A percentile compares a stretch with the other conserved stretches of the same genome.
Conservation (phyloP, 2,113 vertebrate genomes). For the Arenaria interpres region DNA sequence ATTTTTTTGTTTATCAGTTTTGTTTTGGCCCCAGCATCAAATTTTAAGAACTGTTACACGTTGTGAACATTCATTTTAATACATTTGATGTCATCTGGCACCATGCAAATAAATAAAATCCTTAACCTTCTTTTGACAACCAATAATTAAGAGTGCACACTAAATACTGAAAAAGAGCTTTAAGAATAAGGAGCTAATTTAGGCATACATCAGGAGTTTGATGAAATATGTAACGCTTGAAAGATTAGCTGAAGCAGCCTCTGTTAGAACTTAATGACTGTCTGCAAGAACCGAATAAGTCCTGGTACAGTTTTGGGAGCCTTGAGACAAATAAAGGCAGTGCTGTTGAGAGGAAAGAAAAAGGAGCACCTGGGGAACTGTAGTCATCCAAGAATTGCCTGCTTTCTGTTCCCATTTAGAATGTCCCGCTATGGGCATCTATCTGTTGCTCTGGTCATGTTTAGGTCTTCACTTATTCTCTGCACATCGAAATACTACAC, state of each 20-base stretch:
- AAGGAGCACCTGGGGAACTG: not conserved
- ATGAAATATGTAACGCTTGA: not conserved
- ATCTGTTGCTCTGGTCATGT: not conserved
- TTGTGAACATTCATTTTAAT: conserved; percentile 20
- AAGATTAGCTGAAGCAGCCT: not conserved
- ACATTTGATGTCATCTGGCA: not conserved
- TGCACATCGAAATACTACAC: not conserved
- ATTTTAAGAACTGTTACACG: conserved; percentile 6
- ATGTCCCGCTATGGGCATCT: not conserved
- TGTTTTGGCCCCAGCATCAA: conserved; percentile 22
- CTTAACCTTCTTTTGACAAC: conserved; percentile 27
- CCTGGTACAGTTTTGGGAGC: not conserved
- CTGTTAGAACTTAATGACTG: not conserved
- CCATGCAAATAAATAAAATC: conserved; percentile 33
- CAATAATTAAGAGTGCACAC: not conserved
- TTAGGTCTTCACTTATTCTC: not conserved
- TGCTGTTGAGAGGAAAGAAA: not conserved
- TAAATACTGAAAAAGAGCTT: not conserved
- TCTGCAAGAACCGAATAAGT: not conserved
- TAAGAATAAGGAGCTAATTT: conserved; percentile 21
- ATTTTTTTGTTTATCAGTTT: conserved; percentile 19
- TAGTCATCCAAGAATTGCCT: not conserved
- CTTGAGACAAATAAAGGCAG: not conserved
- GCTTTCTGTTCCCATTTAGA: not conserved
- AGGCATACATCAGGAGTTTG: not conserved